Base-by-base conservation (phyloP, 2,888 invertebrate species). In the Cephus rjabovi region DNA sequence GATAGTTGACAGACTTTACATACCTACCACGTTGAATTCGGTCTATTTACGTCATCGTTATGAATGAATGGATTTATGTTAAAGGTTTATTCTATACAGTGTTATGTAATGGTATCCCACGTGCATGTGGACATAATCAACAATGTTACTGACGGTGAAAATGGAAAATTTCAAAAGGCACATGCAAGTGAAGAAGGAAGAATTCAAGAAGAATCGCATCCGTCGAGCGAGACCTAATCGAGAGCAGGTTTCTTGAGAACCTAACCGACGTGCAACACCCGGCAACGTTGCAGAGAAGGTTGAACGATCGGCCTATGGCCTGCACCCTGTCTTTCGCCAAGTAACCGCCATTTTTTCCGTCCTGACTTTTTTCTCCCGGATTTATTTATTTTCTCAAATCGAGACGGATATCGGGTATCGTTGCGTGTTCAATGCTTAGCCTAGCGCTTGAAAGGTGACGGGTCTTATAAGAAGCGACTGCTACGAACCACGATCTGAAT, bases 351-450 rank as follows among this genome's bases (percentile, higher is more conserved):
- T 71, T 71, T 71, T 56, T 23, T 56, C 15, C 23, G 23, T 56
- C 56, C 23, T 9, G 9, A 56, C 56, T 56, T 56, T 56, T 56
- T 56, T 56, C 56, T 56, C 56, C 56, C 56, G 56, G 56, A 56
- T 74, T 74, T 69, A 37, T 75, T 77, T 75, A 77, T 77, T 71
- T 77, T 77, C 75, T 77, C 77, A 69, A 75, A 77, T 77, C 75
- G 77, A 70, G 77, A 70, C 75, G 75, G 70, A 70, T 77, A 77
- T 77, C 77, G 75, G 75, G 77, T 77, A 75, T 77, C 75, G 71
- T 71, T 75, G 75, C 75, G 34, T 37, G 76, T 71, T 70, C 75
- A n/a, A 75, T 75, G 71, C 75, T 77, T 77, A 75, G 74, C 35
- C 77, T 75, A 77, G 70, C 75, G 56, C 71, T 34, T 70, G 75